Conservation (phyloP, 2,888 invertebrate genomes). For the Drymonia ruficornis region DNA sequence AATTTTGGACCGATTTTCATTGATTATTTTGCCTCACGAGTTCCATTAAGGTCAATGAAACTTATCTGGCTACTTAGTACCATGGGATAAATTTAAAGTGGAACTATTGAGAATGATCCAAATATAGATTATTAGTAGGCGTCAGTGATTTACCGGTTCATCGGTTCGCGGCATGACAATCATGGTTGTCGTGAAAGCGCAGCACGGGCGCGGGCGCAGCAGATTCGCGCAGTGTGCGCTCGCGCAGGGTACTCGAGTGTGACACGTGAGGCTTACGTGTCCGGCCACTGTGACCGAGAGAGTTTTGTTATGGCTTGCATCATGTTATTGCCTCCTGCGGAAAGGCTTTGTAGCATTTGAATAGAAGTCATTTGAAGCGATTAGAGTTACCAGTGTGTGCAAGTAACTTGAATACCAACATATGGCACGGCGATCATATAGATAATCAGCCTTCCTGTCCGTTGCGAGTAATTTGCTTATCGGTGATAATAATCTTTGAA, state of each 20-base stretch:
- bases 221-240: constrained; percentile 33
- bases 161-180: constrained; percentile 28
- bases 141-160: constrained; percentile 40
- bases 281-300: constrained; percentile 64
- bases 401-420: neutral
- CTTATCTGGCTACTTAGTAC: too few species aligned
- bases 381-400: neutral
- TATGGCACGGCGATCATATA: constrained; percentile 1
- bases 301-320: constrained; percentile 59
- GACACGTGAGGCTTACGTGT: constrained; percentile 59
- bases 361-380: constrained; percentile 5
- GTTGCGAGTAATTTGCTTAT: constrained; percentile 1
- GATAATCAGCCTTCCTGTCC: constrained; percentile 2
- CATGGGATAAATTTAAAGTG: too few species aligned
- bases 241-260: constrained; percentile 55
- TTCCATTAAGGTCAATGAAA: too few species aligned
- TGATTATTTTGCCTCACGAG: too few species aligned
- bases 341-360: constrained; percentile 47
- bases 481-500: neutral
- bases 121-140: constrained; percentile 26
- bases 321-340: constrained; percentile 33
- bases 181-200: constrained; percentile 33
- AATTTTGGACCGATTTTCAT: too few species aligned
- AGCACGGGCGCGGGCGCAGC: constrained; percentile 15
- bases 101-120: too few species aligned